Percentiles rank a stretch among this genome's conserved stretches.
phyloP scores from a whole-genome alignment of 1,140 invertebrate species.

The Drosophila mayri region DNA sequence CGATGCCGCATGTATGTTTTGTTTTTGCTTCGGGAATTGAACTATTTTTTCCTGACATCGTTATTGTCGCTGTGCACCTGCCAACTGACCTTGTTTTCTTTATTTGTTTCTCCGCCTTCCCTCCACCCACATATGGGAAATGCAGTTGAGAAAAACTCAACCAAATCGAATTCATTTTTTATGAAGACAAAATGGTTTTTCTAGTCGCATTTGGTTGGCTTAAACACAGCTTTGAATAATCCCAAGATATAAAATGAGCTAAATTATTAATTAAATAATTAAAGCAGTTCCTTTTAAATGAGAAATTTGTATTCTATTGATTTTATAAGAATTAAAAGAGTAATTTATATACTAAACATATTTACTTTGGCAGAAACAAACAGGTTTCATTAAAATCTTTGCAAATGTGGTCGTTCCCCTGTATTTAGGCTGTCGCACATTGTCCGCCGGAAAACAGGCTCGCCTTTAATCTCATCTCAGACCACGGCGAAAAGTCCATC shows the following conservation, averaged over 20 bases:
- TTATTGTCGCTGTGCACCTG: constrained; percentile 46
- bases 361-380: background rate
- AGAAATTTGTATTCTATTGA: background rate
- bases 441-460: background rate
- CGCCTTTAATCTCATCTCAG: constrained; percentile 10
- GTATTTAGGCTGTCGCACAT: background rate
- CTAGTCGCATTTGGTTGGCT: constrained; percentile 24
- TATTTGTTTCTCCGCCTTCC: background rate
- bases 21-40: constrained; percentile 42
- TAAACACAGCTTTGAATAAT: constrained; percentile 8
- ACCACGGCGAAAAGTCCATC: constrained; percentile 26
- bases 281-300: background rate
- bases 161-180: constrained; percentile 36
- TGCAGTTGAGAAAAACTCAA: constrained; percentile 19
- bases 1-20: constrained; percentile 21
- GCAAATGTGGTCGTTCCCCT: background rate
- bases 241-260: background rate
- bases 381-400: constrained; percentile 6
- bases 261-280: background rate
- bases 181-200: constrained; percentile 39
- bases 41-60: constrained; percentile 46
- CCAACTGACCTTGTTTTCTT: constrained; percentile 46
- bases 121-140: background rate
- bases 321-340: too few relatives aligned
- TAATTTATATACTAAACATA: background rate